Percentiles rank a stretch among this genome's conserved stretches.
These are phyloP conservation scores for Rhincodon typus DNA, from an alignment of 2,797 vertebrate species.

Conservation along the genomic window DNA sequence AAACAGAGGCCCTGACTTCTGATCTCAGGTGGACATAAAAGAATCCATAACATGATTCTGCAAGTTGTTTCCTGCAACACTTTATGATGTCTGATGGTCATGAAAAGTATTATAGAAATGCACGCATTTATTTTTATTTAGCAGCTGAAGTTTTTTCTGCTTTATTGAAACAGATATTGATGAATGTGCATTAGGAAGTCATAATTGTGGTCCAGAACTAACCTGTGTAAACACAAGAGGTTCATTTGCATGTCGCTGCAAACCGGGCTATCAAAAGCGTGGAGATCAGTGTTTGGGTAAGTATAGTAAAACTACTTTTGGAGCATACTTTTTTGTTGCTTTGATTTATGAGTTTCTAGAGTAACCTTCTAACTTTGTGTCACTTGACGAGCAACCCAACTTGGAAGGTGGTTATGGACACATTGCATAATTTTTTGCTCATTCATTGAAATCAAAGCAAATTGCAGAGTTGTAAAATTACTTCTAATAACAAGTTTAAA, in stretches of 20 bases:
- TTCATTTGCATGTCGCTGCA: conserved; percentile 82
- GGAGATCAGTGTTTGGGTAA: conserved; percentile 85
- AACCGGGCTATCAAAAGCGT: conserved; percentile 74
- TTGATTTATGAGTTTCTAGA: not conserved
- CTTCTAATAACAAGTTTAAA: not conserved
- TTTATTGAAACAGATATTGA: conserved; percentile 71
- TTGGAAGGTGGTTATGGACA: not conserved
- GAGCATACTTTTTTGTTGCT: not conserved
- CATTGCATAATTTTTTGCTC: not conserved
- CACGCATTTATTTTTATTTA: not conserved
- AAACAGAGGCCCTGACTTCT: not conserved
- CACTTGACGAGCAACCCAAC: not conserved
- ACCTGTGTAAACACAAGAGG: conserved; percentile 83
- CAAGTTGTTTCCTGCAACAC: not conserved
- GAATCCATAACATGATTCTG: not conserved
- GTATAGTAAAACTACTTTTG: conserved; percentile 44
- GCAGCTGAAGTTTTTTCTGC: not conserved
- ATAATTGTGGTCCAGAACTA: conserved; percentile 80
- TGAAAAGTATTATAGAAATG: not conserved
- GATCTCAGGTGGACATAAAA: not conserved
- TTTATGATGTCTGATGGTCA: not conserved
- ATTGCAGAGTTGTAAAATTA: not conserved
- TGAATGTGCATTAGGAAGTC: conserved; percentile 74
- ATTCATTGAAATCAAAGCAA: not conserved
- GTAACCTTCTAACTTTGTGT: not conserved